Evolutionary conservation across 1,140 invertebrate genomes (phyloP).

Genomic region (Nephotettix cincticeps): DNA sequence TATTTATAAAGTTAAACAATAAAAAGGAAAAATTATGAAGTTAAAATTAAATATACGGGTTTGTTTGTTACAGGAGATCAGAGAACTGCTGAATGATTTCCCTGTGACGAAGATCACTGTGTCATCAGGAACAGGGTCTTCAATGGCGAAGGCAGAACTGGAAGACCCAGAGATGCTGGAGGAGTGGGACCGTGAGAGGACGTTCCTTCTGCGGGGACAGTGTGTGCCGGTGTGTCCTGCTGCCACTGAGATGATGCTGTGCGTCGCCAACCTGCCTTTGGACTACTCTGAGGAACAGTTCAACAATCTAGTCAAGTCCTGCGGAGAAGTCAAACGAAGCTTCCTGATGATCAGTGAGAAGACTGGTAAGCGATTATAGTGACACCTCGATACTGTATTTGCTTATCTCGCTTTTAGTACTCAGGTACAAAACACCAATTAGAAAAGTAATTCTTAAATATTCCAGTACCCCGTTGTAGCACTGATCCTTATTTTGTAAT

Average conservation of each 20-base stretch:
- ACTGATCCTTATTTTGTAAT: no score
- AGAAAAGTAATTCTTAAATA: no score
- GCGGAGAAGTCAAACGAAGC: conserved; percentile 52
- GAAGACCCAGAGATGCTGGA: conserved; percentile 48
- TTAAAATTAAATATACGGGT: background rate
- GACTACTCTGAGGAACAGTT: conserved; percentile 54
- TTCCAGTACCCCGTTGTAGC: no score
- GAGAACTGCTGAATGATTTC: conserved; percentile 46
- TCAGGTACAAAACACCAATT: no score
- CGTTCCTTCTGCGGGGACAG: conserved; percentile 49
- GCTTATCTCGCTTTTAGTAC: no score
- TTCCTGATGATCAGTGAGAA: conserved; percentile 58
- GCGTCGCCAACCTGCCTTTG: conserved; percentile 55
- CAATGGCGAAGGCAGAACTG: conserved; percentile 45
- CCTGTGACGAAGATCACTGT: conserved; percentile 45
- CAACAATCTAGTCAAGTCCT: conserved; percentile 48
- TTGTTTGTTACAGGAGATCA: conserved; percentile 43
- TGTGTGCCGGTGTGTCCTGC: conserved; percentile 50
- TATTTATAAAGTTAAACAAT: no score
- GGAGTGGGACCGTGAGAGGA: conserved; percentile 46
- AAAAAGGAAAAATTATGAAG: background rate
- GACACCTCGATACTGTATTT: no score
- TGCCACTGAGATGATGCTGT: conserved; percentile 55
- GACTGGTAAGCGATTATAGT: conserved; percentile 55
- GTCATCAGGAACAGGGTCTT: conserved; percentile 42